These are phyloP conservation scores for Synanthedon formicaeformis DNA, from an alignment of 2,888 invertebrate genomes.

Conservation along the genomic window DNA sequence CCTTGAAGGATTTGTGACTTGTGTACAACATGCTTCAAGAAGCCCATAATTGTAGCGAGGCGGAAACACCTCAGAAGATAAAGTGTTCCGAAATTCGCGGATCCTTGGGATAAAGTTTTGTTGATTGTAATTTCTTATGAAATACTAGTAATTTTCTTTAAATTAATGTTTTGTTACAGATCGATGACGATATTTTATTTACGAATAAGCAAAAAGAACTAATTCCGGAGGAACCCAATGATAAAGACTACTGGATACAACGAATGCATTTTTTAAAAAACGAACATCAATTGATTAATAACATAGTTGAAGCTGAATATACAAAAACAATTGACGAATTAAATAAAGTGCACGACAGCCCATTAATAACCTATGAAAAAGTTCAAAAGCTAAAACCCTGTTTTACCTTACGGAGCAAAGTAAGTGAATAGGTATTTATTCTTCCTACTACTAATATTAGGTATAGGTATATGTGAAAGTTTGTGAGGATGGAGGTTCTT, in stretches of 20 bases:
- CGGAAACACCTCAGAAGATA: too few relatives aligned
- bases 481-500: too few relatives aligned
- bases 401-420: conserved; percentile 47
- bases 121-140: too few relatives aligned
- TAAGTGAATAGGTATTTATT: conserved; percentile 10
- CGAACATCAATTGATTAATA: conserved; percentile 52
- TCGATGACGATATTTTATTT: conserved; percentile 24
- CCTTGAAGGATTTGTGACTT: too few relatives aligned
- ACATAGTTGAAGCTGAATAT: conserved; percentile 52
- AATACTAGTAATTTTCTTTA: neutral
- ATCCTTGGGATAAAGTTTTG: too few relatives aligned
- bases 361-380: conserved; percentile 33
- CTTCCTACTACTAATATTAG: too few relatives aligned
- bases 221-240: conserved; percentile 11
- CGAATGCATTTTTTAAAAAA: conserved; percentile 49
- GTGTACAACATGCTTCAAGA: too few relatives aligned
- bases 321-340: conserved; percentile 43
- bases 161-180: conserved; percentile 18
- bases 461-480: too few relatives aligned
- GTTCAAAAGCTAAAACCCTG: conserved; percentile 49
- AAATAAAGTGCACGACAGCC: conserved; percentile 27
- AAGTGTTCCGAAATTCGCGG: too few relatives aligned
- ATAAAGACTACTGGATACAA: conserved; percentile 44
- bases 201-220: conserved; percentile 18
- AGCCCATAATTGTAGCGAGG: too few relatives aligned